Percentiles rank a stretch among this genome's conserved stretches.
These are phyloP conservation scores for Gortyna flavago DNA, from an alignment of 2,888 invertebrate genomes.

Conservation along the genomic window DNA sequence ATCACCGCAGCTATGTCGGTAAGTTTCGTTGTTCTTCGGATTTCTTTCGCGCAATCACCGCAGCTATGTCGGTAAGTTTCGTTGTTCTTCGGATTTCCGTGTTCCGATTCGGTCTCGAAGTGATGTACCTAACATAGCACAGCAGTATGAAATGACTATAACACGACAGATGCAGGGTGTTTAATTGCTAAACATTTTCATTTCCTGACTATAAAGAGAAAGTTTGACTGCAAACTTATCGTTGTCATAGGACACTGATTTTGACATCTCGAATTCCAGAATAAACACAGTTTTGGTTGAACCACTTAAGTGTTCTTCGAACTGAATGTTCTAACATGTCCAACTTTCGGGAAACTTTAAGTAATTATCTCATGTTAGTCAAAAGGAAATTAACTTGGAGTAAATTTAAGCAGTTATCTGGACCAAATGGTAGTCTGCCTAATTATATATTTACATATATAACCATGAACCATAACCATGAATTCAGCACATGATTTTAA, in stretches of 20 bases:
- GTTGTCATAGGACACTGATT: background rate
- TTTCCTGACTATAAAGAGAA: background rate
- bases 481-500: too few relatives aligned
- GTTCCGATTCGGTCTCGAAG: too few relatives aligned
- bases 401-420: background rate
- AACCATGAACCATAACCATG: too few relatives aligned
- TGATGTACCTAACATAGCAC: too few relatives aligned
- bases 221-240: background rate
- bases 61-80: too few relatives aligned
- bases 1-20: too few relatives aligned
- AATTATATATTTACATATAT: too few relatives aligned
- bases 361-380: background rate
- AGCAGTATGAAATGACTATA: background rate
- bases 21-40: too few relatives aligned
- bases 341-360: constrained; percentile 8
- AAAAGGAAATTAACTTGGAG: background rate
- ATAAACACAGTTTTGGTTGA: constrained; percentile 3
- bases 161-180: background rate
- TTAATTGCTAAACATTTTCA: background rate
- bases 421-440: background rate
- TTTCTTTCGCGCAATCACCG: too few relatives aligned
- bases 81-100: too few relatives aligned
- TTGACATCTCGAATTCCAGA: background rate
- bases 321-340: background rate
- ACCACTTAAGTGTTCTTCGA: background rate